Conservation (phyloP, 92 coral and sea anemone species). For the Porites cylindrica region DNA sequence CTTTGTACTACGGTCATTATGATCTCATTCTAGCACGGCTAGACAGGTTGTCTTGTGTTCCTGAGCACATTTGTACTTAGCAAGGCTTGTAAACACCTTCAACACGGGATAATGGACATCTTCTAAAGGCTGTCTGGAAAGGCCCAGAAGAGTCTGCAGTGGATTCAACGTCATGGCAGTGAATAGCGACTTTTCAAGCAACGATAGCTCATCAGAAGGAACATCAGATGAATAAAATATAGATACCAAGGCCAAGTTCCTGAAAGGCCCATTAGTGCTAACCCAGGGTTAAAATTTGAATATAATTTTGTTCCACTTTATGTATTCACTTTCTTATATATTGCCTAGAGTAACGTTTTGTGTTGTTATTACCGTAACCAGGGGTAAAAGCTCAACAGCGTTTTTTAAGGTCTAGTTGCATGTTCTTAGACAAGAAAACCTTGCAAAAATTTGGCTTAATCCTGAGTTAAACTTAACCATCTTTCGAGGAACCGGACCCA, state of each 20-base stretch:
- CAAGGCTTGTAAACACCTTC: constrained; percentile 77
- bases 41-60: constrained; percentile 84
- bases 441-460: too few relatives aligned
- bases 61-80: constrained; percentile 92
- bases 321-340: too few relatives aligned
- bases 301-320: too few relatives aligned
- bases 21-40: constrained; percentile 21
- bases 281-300: too few relatives aligned
- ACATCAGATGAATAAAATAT: constrained; percentile 69
- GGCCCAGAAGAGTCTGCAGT: constrained; percentile 66
- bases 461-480: too few relatives aligned
- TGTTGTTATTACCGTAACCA: too few relatives aligned
- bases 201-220: constrained; percentile 80
- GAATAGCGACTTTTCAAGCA: constrained; percentile 64
- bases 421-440: too few relatives aligned
- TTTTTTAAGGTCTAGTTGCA: too few relatives aligned
- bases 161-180: constrained; percentile 68
- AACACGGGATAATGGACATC: constrained; percentile 80
- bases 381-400: too few relatives aligned
- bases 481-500: not conserved
- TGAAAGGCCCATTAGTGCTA: too few relatives aligned
- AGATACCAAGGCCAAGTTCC: constrained; percentile 19
- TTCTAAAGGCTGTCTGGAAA: constrained; percentile 94
- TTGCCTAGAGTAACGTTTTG: too few relatives aligned
- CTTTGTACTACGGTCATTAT: too few relatives aligned